phyloP scores from a whole-genome alignment of 2,797 vertebrate genomes.

The Valencia hispanica region DNA sequence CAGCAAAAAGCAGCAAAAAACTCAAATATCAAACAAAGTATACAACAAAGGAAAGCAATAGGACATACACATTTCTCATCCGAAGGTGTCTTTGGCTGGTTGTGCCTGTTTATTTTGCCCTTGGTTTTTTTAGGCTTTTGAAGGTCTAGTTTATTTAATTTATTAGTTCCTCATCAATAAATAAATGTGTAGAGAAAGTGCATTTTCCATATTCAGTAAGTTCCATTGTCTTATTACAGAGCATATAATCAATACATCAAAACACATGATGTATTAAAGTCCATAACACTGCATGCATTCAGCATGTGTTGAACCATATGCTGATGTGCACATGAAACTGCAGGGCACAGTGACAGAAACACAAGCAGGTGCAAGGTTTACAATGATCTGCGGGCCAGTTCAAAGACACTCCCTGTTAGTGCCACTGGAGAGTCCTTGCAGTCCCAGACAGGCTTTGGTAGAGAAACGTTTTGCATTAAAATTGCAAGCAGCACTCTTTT shows the following conservation, averaged over 20 bases:
- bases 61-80: conserved; percentile 58
- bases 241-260: conserved; percentile 69
- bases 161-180: conserved; percentile 43
- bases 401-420: conserved; percentile 70
- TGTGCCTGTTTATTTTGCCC: conserved; percentile 25
- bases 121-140: conserved; percentile 25
- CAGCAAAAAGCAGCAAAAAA: conserved; percentile 58
- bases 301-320: conserved; percentile 65
- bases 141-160: conserved; percentile 46
- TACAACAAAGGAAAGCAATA: conserved; percentile 70
- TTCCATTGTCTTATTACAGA: conserved; percentile 60
- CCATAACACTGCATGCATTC: conserved; percentile 59
- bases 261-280: conserved; percentile 72
- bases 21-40: conserved; percentile 57
- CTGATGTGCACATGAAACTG: conserved; percentile 58
- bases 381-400: conserved; percentile 66
- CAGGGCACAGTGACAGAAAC: conserved; percentile 42
- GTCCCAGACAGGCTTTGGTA: conserved; percentile 71
- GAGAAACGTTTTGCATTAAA: conserved; percentile 74
- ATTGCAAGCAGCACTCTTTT: conserved; percentile 62
- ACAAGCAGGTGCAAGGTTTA: conserved; percentile 71
- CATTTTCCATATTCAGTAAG: conserved; percentile 71
- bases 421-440: conserved; percentile 70
- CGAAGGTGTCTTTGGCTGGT: conserved; percentile 26
- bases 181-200: conserved; percentile 59